Conservation (phyloP, 2,797 vertebrate genomes). For the Coluber constrictor region DNA sequence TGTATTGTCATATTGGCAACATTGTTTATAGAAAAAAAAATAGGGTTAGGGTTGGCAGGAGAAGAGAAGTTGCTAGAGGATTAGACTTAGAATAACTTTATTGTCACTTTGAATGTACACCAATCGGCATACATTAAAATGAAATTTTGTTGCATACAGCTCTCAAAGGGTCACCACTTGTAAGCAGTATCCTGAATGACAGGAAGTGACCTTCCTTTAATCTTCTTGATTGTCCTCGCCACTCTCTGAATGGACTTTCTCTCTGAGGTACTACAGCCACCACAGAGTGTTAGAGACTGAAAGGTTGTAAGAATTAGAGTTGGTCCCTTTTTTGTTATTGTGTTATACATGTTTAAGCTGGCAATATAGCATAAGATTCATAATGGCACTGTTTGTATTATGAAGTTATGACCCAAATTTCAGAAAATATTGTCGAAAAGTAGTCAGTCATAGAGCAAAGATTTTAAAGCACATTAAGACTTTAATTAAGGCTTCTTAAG, state of each 20-base stretch:
- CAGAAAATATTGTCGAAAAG: constrained; percentile 1
- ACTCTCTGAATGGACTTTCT: no score
- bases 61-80: neutral
- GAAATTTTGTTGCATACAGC: no score
- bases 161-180: no score
- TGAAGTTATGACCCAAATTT: neutral
- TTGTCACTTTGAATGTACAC: no score
- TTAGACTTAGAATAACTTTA: no score
- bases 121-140: no score
- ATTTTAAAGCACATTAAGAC: neutral
- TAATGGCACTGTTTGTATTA: constrained; percentile 2
- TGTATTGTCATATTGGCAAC: neutral
- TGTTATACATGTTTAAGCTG: neutral
- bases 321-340: neutral
- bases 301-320: neutral
- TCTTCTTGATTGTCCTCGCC: no score
- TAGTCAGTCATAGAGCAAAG: neutral
- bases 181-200: no score
- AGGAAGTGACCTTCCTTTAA: no score
- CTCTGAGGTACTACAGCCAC: no score
- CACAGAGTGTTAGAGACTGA: neutral
- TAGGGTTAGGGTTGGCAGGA: neutral
- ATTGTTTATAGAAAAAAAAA: neutral
- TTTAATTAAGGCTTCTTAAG: neutral
- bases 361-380: neutral